Evolutionary conservation across 2,113 vertebrate species (phyloP), one percentile per base, ranked within the genome.

Genomic region (Hymenochirus boettgeri): DNA sequence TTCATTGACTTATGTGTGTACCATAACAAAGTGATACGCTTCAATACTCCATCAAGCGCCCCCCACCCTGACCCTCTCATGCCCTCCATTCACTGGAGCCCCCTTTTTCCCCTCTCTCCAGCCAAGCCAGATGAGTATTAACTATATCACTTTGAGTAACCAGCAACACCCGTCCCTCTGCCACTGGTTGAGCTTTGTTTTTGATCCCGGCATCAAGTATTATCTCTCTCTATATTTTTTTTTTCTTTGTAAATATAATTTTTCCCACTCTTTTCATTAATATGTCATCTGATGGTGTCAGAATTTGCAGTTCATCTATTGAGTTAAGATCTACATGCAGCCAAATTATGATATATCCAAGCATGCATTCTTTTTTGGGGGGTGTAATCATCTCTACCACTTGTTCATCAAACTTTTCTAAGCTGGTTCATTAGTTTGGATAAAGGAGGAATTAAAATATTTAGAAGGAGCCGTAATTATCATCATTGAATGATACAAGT

Each of bases 131-230:
- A 95, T 90, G 94, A 94, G 93, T 93, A 94, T 92, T 92, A 67
- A 90, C 84, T 89, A 87, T 92, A 96, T 95, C 92, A 94, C 92
- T 93, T 90, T 83, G 90, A 93, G 92, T 92, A 98, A 95, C 92
- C 90, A 92, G 94, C 96, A 93, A 88, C 92, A 83, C 90, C 88
- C 80, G 19, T 83, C 83, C 72, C 82, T n/a, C 80, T 82, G 76
- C 74, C 75, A 75, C 52, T 62, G 37, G 76, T 80, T 73, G 78
- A 37, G 17, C n/a, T 42, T n/a, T n/a, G 25, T 47, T 24, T 25
- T 50, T 57, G 54, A 37, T 52, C 64, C 56, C 56, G 64, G 64
- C 51, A 56, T 42, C 55, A 24, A 13, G 19, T 8, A 23, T 13
- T 13, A n/a, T n/a, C n/a, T n/a, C n/a, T n/a, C n/a, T 23, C 31